These are phyloP conservation scores for Meteorus colon DNA, from an alignment of 2,888 invertebrate genomes.

Conservation along the genomic window DNA sequence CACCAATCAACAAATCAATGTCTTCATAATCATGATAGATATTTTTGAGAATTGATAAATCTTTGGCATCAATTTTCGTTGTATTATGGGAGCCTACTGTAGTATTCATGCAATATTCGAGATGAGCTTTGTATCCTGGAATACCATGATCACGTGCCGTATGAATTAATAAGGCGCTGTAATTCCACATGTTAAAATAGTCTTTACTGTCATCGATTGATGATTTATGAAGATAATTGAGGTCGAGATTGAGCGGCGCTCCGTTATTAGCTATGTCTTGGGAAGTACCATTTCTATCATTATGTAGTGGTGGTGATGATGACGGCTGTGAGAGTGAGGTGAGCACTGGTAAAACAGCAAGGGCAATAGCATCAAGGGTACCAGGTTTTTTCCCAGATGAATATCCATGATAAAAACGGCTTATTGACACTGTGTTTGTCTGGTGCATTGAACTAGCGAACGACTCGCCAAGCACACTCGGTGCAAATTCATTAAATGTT, in stretches of 20 bases:
- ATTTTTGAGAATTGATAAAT: constrained; percentile 56
- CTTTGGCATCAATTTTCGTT: constrained; percentile 53
- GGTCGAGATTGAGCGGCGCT: constrained; percentile 79
- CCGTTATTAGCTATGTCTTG: constrained; percentile 79
- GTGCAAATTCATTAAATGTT: constrained; percentile 88
- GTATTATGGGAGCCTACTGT: neutral
- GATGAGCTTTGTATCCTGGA: constrained; percentile 81
- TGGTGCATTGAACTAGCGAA: constrained; percentile 78
- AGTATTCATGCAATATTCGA: constrained; percentile 76
- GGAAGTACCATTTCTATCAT: constrained; percentile 74
- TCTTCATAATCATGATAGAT: constrained; percentile 80
- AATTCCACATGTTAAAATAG: constrained; percentile 71
- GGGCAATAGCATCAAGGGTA: constrained; percentile 85
- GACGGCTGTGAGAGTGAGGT: constrained; percentile 49
- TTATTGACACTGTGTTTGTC: constrained; percentile 77
- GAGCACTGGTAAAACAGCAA: constrained; percentile 83
- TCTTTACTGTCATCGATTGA: constrained; percentile 73
- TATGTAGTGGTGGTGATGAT: constrained; percentile 58
- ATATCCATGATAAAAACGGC: constrained; percentile 84
- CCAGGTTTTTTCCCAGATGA: constrained; percentile 88
- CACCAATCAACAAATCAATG: constrained; percentile 89
- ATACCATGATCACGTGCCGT: constrained; percentile 87
- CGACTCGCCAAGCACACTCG: constrained; percentile 83
- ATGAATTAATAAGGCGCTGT: constrained; percentile 75
- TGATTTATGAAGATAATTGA: constrained; percentile 52